Conservation (phyloP, 2,888 invertebrate species). For the Drosophila nr. perissopoda region DNA sequence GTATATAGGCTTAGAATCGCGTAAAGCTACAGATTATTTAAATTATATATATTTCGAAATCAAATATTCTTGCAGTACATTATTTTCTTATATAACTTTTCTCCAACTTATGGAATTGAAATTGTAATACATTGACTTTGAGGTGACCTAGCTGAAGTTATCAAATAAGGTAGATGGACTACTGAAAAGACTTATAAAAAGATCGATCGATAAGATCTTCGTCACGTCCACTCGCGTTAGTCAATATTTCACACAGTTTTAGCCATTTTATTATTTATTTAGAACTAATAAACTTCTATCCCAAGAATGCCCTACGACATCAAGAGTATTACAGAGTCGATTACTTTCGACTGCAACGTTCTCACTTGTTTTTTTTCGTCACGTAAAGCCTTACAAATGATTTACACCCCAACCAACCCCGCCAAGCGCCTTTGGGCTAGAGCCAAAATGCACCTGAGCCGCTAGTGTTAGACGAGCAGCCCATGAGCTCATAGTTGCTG, state of each 20-base stretch:
- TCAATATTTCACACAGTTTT: neutral
- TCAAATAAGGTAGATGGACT: neutral
- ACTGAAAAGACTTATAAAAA: neutral
- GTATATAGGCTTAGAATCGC: neutral
- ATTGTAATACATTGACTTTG: neutral
- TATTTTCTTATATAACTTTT: neutral
- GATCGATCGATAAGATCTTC: neutral
- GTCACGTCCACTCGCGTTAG: neutral
- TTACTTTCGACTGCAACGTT: neutral
- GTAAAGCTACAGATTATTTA: neutral
- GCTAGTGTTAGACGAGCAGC: conserved; percentile 39
- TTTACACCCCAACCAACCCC: conserved; percentile 7
- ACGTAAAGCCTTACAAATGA: conserved; percentile 26
- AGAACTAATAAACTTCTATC: neutral
- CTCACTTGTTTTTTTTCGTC: conserved; percentile 12
- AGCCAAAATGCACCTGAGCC: conserved; percentile 41
- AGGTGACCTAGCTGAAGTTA: neutral
- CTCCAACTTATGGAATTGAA: neutral
- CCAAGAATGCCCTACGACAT: neutral
- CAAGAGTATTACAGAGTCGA: conserved; percentile 1
- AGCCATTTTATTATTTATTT: neutral
- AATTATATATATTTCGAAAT: neutral
- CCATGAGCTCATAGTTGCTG: conserved; percentile 57
- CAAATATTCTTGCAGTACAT: neutral
- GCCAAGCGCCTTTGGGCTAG: conserved; percentile 53